Conservation (phyloP, 1,140 invertebrate genomes). For the Zophobas morio region DNA sequence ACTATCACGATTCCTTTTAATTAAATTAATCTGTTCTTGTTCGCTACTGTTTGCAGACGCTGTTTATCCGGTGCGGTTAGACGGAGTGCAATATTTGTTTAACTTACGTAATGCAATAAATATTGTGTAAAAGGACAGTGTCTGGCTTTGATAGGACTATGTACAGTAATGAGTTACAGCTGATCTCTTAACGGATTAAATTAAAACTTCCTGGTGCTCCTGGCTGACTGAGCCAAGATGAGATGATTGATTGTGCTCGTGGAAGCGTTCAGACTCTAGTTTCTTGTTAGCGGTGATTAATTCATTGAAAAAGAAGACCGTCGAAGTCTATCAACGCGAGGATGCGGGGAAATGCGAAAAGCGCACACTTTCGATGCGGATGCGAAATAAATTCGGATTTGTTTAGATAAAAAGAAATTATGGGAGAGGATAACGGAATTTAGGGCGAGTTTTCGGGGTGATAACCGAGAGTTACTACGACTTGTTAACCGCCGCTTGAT, state of each 20-base stretch:
- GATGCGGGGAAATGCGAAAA: background rate
- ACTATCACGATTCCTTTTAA: background rate
- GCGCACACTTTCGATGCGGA: too few relatives aligned
- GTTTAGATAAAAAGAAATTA: too few relatives aligned
- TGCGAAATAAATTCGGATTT: too few relatives aligned
- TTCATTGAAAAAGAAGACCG: constrained; percentile 14
- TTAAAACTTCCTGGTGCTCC: constrained; percentile 52
- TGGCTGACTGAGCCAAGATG: constrained; percentile 46
- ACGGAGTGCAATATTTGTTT: background rate
- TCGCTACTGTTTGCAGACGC: background rate
- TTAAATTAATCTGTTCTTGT: background rate
- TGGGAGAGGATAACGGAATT: too few relatives aligned
- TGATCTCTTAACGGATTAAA: constrained; percentile 51
- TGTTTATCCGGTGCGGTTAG: background rate
- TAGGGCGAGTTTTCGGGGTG: too few relatives aligned
- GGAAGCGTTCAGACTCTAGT: constrained; percentile 18
- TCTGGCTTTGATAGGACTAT: constrained; percentile 27
- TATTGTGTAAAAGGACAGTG: constrained; percentile 13
- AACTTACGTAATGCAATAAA: constrained; percentile 13
- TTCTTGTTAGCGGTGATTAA: constrained; percentile 26
- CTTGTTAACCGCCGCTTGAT: too few relatives aligned
- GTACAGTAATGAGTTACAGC: constrained; percentile 41
- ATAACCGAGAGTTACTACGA: too few relatives aligned
- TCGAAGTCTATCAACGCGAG: background rate
- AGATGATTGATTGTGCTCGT: constrained; percentile 51